Percentiles rank a stretch among this genome's conserved stretches.
Conservation (phyloP, 2,888 invertebrate species). For the Argyresthia albistria region DNA sequence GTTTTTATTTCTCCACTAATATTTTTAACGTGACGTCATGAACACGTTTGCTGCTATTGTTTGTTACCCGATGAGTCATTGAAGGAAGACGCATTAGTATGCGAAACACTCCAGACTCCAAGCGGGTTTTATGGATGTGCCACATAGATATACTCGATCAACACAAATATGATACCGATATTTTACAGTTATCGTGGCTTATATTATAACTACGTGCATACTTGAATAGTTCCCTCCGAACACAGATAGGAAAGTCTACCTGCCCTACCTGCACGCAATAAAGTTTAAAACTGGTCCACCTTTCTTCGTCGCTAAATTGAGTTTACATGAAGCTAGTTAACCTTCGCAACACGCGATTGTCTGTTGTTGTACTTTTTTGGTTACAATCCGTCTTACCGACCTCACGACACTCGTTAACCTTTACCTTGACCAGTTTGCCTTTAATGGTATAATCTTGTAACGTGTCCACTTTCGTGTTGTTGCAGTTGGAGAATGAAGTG, state of each 20-base stretch:
- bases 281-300: too few species aligned
- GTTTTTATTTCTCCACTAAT: too few species aligned
- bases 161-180: too few species aligned
- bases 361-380: conserved; percentile 26
- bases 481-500: conserved; percentile 73
- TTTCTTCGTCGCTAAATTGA: too few species aligned
- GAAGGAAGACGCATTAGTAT: conserved; percentile 22
- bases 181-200: too few species aligned
- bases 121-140: conserved; percentile 21
- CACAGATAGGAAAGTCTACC: too few species aligned
- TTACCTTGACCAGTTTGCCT: conserved; percentile 19
- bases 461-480: conserved; percentile 25
- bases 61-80: background rate
- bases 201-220: too few species aligned
- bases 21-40: too few species aligned
- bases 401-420: conserved; percentile 15
- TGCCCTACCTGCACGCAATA: too few species aligned
- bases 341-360: conserved; percentile 41
- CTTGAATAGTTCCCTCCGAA: too few species aligned
- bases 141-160: conserved; percentile 14
- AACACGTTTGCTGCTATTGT: too few species aligned
- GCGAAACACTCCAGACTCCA: conserved; percentile 19
- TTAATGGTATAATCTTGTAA: conserved; percentile 14
- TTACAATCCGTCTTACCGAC: conserved; percentile 32
- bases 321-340: conserved; percentile 6